These are phyloP conservation scores for Rhabdophis nuchalis DNA, from an alignment of 2,797 vertebrate species.

Conservation along the genomic window DNA sequence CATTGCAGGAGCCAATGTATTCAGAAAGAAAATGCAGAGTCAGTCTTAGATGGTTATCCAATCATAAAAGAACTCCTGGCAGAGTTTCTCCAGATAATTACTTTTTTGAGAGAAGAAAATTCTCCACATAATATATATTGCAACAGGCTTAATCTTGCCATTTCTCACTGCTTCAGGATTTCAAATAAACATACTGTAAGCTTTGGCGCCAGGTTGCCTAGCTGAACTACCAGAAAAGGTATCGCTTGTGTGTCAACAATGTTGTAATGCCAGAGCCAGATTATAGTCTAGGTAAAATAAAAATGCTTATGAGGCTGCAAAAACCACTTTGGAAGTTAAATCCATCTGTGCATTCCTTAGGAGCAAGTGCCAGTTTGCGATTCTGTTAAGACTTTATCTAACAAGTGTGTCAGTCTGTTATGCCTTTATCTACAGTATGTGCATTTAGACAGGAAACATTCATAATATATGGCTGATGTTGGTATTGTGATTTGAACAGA, in stretches of 20 bases:
- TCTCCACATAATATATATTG: slow-evolving; percentile 23
- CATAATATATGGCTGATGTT: background rate
- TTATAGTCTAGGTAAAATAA: slow-evolving; percentile 40
- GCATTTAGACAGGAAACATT: background rate
- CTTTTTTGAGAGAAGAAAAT: background rate
- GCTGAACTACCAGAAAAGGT: background rate
- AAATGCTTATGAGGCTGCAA: slow-evolving; percentile 25
- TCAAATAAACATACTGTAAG: slow-evolving; percentile 47
- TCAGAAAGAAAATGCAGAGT: background rate
- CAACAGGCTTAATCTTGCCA: slow-evolving; percentile 21
- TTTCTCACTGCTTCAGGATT: rapidly evolving
- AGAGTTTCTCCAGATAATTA: background rate
- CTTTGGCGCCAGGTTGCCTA: slow-evolving; percentile 45
- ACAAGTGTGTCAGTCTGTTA: background rate
- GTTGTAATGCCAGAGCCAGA: slow-evolving; percentile 41
- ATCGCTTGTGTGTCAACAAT: slow-evolving; percentile 53
- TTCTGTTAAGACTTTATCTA: background rate
- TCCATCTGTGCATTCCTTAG: background rate
- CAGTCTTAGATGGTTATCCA: background rate
- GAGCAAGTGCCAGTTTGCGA: background rate
- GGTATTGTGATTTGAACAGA: background rate
- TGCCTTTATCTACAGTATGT: background rate
- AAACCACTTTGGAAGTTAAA: background rate
- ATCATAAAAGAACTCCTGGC: background rate
- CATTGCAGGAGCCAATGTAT: background rate